phyloP scores from a whole-genome alignment of 2,888 invertebrate species.

The Melinaea marsaeus region DNA sequence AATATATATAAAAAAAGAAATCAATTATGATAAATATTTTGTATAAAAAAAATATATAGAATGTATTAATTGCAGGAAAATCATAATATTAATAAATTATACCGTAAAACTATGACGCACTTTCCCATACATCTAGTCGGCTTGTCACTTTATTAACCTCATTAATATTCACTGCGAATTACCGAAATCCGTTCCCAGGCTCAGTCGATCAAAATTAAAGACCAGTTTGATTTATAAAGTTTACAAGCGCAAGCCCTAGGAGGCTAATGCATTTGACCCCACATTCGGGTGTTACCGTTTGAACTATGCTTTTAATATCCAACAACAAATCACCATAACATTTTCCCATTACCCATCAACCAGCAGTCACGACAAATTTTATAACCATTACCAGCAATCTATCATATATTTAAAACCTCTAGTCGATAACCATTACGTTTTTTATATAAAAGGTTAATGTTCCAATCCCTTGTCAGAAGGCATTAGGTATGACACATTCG shows the following conservation, averaged over 20 bases:
- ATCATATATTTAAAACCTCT: conserved; percentile 47
- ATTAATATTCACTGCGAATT: conserved; percentile 19
- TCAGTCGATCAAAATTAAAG: conserved; percentile 27
- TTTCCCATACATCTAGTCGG: not conserved
- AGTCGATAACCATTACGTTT: conserved; percentile 53
- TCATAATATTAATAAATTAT: not conserved
- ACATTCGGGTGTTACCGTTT: conserved; percentile 67
- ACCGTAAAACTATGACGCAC: conserved; percentile 2
- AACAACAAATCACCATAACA: conserved; percentile 67
- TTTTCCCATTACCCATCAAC: conserved; percentile 69
- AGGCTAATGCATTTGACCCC: conserved; percentile 75
- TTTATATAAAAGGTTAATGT: conserved; percentile 33
- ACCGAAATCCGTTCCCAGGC: conserved; percentile 25
- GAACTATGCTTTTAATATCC: conserved; percentile 71
- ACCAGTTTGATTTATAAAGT: conserved; percentile 64
- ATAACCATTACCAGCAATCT: conserved; percentile 64
- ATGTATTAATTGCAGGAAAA: not conserved
- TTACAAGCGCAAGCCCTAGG: conserved; percentile 66
- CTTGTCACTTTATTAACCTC: conserved; percentile 20
- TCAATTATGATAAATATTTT: no score
- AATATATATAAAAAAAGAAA: no score
- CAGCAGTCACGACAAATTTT: conserved; percentile 73
- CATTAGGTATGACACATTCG: conserved; percentile 32
- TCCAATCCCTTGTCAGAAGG: conserved; percentile 26
- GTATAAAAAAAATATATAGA: no score